Evolutionary conservation across 2,113 vertebrate species (phyloP), one percentile per base, ranked within the genome.

Genomic region (Carassius auratus): DNA sequence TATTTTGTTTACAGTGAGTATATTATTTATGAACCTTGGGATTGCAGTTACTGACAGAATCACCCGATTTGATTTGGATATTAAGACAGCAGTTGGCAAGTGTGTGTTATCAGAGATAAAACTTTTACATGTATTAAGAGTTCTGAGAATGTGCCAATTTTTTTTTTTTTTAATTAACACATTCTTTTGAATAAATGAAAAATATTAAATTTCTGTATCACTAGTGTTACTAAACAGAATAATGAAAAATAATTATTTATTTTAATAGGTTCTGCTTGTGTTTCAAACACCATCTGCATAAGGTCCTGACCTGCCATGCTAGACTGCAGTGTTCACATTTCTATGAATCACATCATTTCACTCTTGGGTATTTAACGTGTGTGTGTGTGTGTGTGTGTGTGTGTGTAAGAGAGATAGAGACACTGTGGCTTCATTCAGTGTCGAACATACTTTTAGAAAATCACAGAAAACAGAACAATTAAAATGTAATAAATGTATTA

Each of bases 1-100:
- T 73, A 83, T 73, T 83, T 57, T 23, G 81, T 83, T 73, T 59
- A 26, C 26, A 38, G 81, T n/a, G 81, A 73, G 30, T 73, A 59
- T 57, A 83, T 83, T 73, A 83, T 83, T 83, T 57, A 83, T 73
- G 81, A 83, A 83, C 13, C 19, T 50, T 73, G 64, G 66, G 66
- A 59, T 23, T 73, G 64, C 42, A 19, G 61, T 71, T n/a, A 33
- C 42, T 42, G 66, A 52, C 45, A 69, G 62, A 81, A 50, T 81
- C 45, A 26, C 79, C 62, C 36, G 64, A 81, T 52, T 52, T 68
- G 62, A 73, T 69, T 57, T 42, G 17, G 42, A 82, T 82, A 17
- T 38, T 45, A 48, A 68, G 23, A 12, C 61, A 36, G 64, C 45
- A 36, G n/a, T 55, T 69, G 62, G 26, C 62, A 81, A 81, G 62